Base-by-base conservation (phyloP, 2,797 vertebrate species). In the Ctenosaura bakeri region DNA sequence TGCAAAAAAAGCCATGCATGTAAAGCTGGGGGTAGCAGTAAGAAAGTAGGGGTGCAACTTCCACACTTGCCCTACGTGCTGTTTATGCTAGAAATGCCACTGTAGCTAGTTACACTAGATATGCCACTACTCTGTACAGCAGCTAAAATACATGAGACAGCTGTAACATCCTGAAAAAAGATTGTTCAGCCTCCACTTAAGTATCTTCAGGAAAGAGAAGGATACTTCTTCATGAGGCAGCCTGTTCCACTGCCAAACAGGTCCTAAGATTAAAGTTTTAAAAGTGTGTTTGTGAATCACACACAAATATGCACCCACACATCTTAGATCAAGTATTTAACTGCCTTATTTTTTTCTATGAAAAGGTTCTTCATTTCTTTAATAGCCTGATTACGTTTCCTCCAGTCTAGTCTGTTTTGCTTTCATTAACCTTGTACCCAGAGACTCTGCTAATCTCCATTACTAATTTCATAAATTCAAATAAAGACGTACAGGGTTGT, bases 381-480 rank as follows among this genome's bases (percentile, higher is more conserved):
- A 54, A 82, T n/a, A 26, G 35, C n/a, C 52, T 42, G 35, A 42
- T 73, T 35, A 35, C 22, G 32, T 88, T 82, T 42, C 83, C 6
- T 54, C 7, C 29, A 29, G 59, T 74, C 71, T 29, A n/a, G 59
- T 88, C 35, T n/a, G 54, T 83, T 83, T 71, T 83, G 38, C 66
- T 88, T 56, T 83, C 80, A 83, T 83, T 74, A 80, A 88, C 59
- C 77, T 88, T 81, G 62, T 35, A 80, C 56, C 76, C 29, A 29
- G 79, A 74, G 87, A 66, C 46, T 38, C 62, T 4, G n/a, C 64
- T 87, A 78, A 88, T 82, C 66, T 82, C 50, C 14, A 56, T 73
- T 88, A 82, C 32, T 73, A 71, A 81, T 88, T 88, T 54, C 50
- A 82, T 59, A 82, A 82, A 82, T 76, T 89, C 71, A 83, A 20